Base-by-base conservation (phyloP, 2,888 invertebrate species). In the Pocota personata region DNA sequence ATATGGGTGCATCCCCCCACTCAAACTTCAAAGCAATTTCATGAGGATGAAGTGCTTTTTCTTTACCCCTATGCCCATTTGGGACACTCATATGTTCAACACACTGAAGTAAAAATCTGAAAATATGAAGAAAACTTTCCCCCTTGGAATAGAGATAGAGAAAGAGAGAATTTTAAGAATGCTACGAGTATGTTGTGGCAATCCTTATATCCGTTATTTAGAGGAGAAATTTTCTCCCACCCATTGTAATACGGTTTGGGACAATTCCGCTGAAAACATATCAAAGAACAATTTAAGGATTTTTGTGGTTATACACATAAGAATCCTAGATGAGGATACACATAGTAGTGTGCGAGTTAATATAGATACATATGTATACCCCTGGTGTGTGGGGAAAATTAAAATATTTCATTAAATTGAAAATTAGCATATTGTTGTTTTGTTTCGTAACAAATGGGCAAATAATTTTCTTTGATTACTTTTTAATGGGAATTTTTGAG, bases 281-380 rank as follows among this genome's bases (percentile, higher is more conserved):
- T 80, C 80, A 75, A 80, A 80, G 80, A 75, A 80, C 67, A 67
- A 80, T 80, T 75, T 69, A 46, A 73, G 73, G 37, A 80, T 80
- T 80, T 80, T 75, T 80, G 80, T 69, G 80, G 80, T 67, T 27
- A n/a, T 67, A 57, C 43, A 43, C 43, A 43, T 50, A 66, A 73
- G 80, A 67, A 75, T 80, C 58, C 60, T 24, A 24, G 24, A 3
- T 24, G 4, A 24, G 24, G 24, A 2, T 24, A 24, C 24, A 24
- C 24, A 24, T 4, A 24, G 24, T 24, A 24, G 24, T 24, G 24
- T 24, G 4, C 24, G 24, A 24, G 24, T 24, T 4, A 24, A 24
- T 24, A 24, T 24, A 4, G 24, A 24, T 24, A n/a, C n/a, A n/a
- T n/a, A 24, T 2, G 24, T 62, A 48, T 16, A 10, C 8, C 14